A percentile compares a stretch with the other conserved stretches of the same genome.
phyloP scores from a whole-genome alignment of 2,113 vertebrate species.

The Cathartes aura region DNA sequence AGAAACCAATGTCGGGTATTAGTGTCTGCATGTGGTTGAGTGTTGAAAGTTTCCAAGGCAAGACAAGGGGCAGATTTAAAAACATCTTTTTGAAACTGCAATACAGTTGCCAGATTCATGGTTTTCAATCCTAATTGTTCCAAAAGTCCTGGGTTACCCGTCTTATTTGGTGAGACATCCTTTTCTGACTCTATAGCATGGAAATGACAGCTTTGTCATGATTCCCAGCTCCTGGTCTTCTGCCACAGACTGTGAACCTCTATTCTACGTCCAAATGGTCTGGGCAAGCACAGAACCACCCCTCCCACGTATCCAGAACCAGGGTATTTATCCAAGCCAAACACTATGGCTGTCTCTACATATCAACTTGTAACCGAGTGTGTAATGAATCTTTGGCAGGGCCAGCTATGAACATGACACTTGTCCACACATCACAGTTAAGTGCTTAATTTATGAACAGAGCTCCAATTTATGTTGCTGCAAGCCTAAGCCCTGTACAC shows the following conservation, averaged over 20 bases:
- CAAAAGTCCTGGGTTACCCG: background rate
- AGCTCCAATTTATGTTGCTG: background rate
- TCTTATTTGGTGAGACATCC: background rate
- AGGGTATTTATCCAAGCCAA: background rate
- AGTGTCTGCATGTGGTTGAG: background rate
- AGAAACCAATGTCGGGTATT: background rate
- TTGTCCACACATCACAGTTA: background rate
- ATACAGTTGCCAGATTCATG: background rate
- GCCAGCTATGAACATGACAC: background rate
- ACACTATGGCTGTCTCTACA: background rate
- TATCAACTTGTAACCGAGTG: background rate
- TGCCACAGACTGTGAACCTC: background rate
- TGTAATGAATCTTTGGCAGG: background rate
- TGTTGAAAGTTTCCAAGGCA: background rate
- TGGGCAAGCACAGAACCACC: background rate
- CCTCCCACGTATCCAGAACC: background rate
- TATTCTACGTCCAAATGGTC: background rate
- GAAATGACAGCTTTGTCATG: background rate
- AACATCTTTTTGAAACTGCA: background rate
- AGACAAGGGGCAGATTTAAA: background rate
- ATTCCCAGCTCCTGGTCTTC: background rate
- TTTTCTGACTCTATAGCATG: background rate
- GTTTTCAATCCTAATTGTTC: background rate
- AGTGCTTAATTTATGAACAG: background rate
- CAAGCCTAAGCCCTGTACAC: background rate